Base-by-base conservation (phyloP, 2,888 invertebrate species). In the Chrysomela aeneicollis region DNA sequence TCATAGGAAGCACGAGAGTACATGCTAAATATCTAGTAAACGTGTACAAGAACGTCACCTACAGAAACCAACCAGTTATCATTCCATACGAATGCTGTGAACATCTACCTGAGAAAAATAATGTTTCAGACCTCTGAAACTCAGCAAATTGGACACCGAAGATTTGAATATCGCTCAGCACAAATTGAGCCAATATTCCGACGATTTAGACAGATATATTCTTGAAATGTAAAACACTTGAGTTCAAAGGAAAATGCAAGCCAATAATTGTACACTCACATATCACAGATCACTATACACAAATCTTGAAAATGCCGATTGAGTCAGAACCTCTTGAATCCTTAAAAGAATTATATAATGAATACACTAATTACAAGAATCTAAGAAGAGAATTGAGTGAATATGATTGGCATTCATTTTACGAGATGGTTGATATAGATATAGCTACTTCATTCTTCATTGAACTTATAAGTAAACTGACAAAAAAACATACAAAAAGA, bases 391-490 rank as follows among this genome's bases (percentile, higher is more conserved):
- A 19, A 21, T 49, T 10, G 10, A 2, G 22, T 19, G 22, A 58
- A 58, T 58, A 58, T 58, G 58, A 58, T 58, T 58, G 58, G 58
- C 47, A 15, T 57, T 42, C 46, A 57, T 57, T 57, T 46, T 57
- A 46, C 57, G 57, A 57, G 46, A 57, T 57, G 47, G 26, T 30
- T n/a, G 57, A 57, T 57, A 57, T 46, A 42, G 22, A 57, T 57
- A 46, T 47, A 10, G 57, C 42, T 22, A 57, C 57, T 57, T 57
- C 57, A 57, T 46, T 57, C 30, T 47, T 57, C 17, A 26, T 57
- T 57, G 53, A 53, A 53, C 37, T 53, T 15, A 26, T 26, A 52
- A 17, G 32, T 53, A 8, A 37, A 42, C 37, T 42, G 2, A 54
- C 42, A 42, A 5, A 22, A 37, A 54, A 54, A 37, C 42, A 37